Base-by-base conservation (phyloP, 2,113 vertebrate species). In the Macrotus californicus region DNA sequence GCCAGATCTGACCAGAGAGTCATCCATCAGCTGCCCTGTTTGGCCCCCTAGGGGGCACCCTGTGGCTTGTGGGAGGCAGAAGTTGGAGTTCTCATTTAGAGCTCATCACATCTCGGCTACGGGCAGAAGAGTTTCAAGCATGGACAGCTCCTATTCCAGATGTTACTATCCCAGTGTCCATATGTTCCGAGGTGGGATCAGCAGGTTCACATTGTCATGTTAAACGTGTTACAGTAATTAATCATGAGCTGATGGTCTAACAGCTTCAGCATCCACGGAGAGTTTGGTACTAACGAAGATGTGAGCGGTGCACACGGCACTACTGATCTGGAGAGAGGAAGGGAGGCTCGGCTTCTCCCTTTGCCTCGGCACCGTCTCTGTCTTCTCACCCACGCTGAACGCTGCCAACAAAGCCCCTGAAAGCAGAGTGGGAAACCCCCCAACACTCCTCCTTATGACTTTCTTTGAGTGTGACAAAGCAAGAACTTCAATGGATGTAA, bases 181-280 rank as follows among this genome's bases (percentile, higher is more conserved):
- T 97, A 96, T 98, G 87, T 91, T 98, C 94, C 0, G 1, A 96
- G 75, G 93, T 87, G 90, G 93, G 66, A 97, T 97, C 95, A 97
- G 96, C 97, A 97, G 76, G 70, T 97, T 89, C 96, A 86, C 96
- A 52, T 85, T 89, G 86, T 84, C 91, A 59, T 88, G 69, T 81
- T 97, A 94, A 96, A 82, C 95, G 96, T 88, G 69, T 81, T 97
- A 94, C 96, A 82, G 94, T 96, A 97, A 97, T 97, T 97, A 97
- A 97, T 97, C 96, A 97, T 93, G 89, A 89, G 26, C 79, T 91
- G 69, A 95, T 97, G 26, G 15, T 94, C 94, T 95, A 97, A 95
- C 46, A 87, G 93, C 83, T 92, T 75, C 50, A 64, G 85, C 76
- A 93, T 66, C 90, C 92, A 91, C 82, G 75, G 73, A 73, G 91